Percentiles rank a stretch among this genome's conserved stretches.
Conservation (phyloP, 2,888 invertebrate species). For the Rhorus exstirpatorius region DNA sequence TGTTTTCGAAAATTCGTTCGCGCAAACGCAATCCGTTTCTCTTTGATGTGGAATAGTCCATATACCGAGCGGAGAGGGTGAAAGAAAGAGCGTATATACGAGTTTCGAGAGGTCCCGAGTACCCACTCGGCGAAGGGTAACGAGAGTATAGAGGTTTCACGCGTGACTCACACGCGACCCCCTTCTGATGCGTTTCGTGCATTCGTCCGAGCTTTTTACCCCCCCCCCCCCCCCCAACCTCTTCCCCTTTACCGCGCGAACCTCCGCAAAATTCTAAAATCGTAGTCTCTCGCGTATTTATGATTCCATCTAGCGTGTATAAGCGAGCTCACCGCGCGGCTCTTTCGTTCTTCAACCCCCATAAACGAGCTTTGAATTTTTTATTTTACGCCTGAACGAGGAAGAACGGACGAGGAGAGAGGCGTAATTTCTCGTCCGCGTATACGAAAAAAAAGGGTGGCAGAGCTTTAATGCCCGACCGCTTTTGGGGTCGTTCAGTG, state of each 20-base stretch:
- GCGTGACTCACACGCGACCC: constrained; percentile 67
- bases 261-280: constrained; percentile 63
- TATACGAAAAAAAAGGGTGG: constrained; percentile 24
- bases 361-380: constrained; percentile 70
- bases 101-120: constrained; percentile 57
- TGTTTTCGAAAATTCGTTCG: background rate
- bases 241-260: constrained; percentile 20
- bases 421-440: constrained; percentile 36
- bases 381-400: constrained; percentile 66
- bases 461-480: constrained; percentile 66
- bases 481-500: constrained; percentile 64
- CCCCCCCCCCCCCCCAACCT: background rate
- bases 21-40: constrained; percentile 17
- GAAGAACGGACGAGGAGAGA: constrained; percentile 27
- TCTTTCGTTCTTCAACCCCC: constrained; percentile 63
- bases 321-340: constrained; percentile 39
- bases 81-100: constrained; percentile 59
- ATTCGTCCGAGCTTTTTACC: constrained; percentile 61
- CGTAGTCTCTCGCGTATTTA: constrained; percentile 67
- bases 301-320: constrained; percentile 64
- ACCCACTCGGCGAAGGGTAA: constrained; percentile 54
- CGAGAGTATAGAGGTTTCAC: constrained; percentile 57
- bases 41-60: constrained; percentile 12
- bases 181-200: constrained; percentile 53
- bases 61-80: constrained; percentile 27